These are phyloP conservation scores for Papilio helenus DNA, from an alignment of 1,140 invertebrate genomes.

Conservation along the genomic window DNA sequence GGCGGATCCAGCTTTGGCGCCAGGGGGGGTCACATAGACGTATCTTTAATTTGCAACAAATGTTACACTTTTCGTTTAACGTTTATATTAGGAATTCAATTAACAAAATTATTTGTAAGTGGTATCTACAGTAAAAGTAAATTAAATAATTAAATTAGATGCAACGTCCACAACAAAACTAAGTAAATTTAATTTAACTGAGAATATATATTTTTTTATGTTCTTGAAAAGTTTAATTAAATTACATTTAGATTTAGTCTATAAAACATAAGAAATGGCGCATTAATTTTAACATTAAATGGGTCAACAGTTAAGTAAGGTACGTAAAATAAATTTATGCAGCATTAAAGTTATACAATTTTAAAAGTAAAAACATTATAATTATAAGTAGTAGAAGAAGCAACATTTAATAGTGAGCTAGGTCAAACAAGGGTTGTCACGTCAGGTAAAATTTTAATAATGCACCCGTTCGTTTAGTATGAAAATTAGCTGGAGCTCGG, in stretches of 20 bases:
- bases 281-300: constrained; percentile 4
- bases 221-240: not conserved
- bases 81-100: not conserved
- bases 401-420: constrained; percentile 64
- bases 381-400: constrained; percentile 36
- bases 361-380: constrained; percentile 29
- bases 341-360: constrained; percentile 31
- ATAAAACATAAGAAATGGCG: not conserved
- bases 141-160: not conserved
- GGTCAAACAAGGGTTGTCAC: constrained; percentile 67
- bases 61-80: no score
- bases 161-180: not conserved
- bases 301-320: constrained; percentile 25
- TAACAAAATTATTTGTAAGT: not conserved
- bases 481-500: constrained; percentile 74
- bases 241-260: not conserved
- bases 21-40: no score
- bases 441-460: constrained; percentile 76
- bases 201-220: not conserved
- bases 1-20: no score
- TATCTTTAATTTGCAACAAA: no score
- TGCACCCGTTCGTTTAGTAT: constrained; percentile 77
- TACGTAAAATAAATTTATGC: constrained; percentile 21
- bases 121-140: not conserved
- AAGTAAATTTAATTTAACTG: not conserved